Base-by-base conservation (phyloP, 2,113 vertebrate species). In the Drymodes brunneopygia region DNA sequence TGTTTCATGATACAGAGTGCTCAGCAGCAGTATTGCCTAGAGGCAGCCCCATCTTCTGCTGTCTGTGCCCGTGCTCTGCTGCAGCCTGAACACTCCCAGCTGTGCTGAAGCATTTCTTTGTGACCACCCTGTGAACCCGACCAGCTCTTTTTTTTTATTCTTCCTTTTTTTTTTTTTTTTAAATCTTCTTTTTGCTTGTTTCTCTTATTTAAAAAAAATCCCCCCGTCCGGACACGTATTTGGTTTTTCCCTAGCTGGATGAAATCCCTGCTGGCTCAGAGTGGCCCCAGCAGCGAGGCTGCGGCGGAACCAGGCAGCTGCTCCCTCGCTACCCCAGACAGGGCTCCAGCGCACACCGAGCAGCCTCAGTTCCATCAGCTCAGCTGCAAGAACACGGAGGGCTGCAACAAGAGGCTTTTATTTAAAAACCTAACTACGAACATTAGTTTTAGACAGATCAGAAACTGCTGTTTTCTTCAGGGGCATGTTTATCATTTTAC, bases 391-490 rank as follows among this genome's bases (percentile, higher is more conserved):
- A 78, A 77, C 35, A 10, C 38, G 4, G 36, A 7, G 5, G 15
- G 60, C 86, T 53, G 36, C 45, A 69, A 62, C 40, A 24, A 3
- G n/a, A 71, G 66, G 20, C 23, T 29, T 56, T 36, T 16, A 58
- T 72, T 60, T 54, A 50, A 84, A 82, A 72, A 40, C 48, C 45
- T 47, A 79, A 65, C 60, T 27, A 61, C 0, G 64, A 87, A 72
- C 66, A 57, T n/a, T 20, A 56, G 86, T 33, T 65, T 74, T 21
- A 81, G 88, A 66, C 23, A 79, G 69, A 75, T 85, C 54, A 91
- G 66, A 92, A 94, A 92, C 9, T 36, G 72, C 54, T 86, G 62
- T 38, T 93, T 71, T 80, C 94, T 93, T 93, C 60, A 25, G 88
- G 70, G 79, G 53, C 75, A 85, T 40, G 62, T 57, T 79, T 58